Base-by-base conservation (phyloP, 2,888 invertebrate genomes). In the Harmothoe impar region DNA sequence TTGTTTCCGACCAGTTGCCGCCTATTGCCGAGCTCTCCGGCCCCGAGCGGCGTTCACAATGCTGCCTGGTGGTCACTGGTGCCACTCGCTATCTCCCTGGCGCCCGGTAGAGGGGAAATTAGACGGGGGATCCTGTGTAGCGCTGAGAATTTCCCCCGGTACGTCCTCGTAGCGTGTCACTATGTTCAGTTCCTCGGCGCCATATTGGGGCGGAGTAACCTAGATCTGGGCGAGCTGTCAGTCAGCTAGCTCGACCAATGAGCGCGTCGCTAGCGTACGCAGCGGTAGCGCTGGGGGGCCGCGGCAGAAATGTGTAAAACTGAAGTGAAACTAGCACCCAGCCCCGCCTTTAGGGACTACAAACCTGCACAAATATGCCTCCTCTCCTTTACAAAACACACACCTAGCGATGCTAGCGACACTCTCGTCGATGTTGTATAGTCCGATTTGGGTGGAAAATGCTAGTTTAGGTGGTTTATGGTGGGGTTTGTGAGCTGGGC, bases 151-250 rank as follows among this genome's bases (percentile, higher is more conserved):
- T 77, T 89, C 52, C 33, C 77, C 78, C 25, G n/a, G 89, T 78
- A 52, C 43, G 62, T 62, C 62, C 89, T 62, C 62, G 54, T 68
- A 89, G 78, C 89, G 78, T 89, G 89, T 51, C 78, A n/a, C 72
- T 68, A 35, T 77, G 51, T 77, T 52, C 89, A 20, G 29, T 52
- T 89, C 89, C 35, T 25, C 77, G 78, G 51, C 89, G 89, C 89
- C 89, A 89, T 89, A 29, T 89, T 90, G 85, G 90, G 90, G 85
- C 56, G 84, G 90, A 85, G 84, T 90, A 77, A 90, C 90, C 90
- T 51, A 90, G 25, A 85, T 90, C 68, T 29, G 15, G 33, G 51
- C 62, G 43, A 86, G 25, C 43, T 90, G 90, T 90, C 90, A 90
- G n/a, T 90, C 90, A 86, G 7, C 17, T 3, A n/a, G 25, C 43